Conservation (phyloP, 2,888 invertebrate species). For the Scelioninae gen. 2 region DNA sequence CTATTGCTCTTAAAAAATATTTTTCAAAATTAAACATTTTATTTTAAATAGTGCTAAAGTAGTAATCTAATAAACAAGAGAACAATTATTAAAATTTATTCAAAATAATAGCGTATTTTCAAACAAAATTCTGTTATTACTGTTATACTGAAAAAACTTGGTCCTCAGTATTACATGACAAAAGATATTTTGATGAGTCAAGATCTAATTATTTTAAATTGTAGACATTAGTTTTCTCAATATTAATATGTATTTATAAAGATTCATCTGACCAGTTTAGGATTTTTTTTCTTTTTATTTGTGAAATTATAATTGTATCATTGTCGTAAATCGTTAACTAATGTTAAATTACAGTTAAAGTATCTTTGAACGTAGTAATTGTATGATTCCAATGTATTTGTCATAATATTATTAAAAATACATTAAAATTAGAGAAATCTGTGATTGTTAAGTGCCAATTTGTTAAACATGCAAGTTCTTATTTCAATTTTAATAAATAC, state of each 20-base stretch:
- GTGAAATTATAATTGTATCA: slow-evolving; percentile 43
- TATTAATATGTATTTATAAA: slow-evolving; percentile 1
- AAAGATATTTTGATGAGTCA: not conserved
- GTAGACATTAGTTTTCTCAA: slow-evolving; percentile 14
- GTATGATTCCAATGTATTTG: too few species aligned
- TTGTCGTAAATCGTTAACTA: slow-evolving; percentile 53
- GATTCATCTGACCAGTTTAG: slow-evolving; percentile 1
- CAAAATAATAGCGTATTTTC: too few species aligned
- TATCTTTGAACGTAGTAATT: slow-evolving; percentile 4
- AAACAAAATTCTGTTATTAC: too few species aligned
- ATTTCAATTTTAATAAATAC: not conserved
- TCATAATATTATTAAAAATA: slow-evolving; percentile 1
- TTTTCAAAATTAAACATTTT: too few species aligned
- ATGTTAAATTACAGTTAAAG: slow-evolving; percentile 15
- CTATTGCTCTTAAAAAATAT: too few species aligned
- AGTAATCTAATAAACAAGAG: too few species aligned
- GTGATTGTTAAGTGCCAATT: slow-evolving; percentile 8
- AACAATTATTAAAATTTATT: too few species aligned
- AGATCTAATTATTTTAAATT: not conserved
- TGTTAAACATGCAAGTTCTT: slow-evolving; percentile 3
- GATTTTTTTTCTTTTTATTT: slow-evolving; percentile 21
- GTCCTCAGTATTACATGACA: not conserved
- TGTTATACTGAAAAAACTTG: slow-evolving; percentile 13
- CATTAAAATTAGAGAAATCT: slow-evolving; percentile 3
- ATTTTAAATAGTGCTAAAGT: too few species aligned